A percentile compares a stretch with the other conserved stretches of the same genome.
phyloP scores from a whole-genome alignment of 2,113 vertebrate species.

The Malaclemys terrapin region DNA sequence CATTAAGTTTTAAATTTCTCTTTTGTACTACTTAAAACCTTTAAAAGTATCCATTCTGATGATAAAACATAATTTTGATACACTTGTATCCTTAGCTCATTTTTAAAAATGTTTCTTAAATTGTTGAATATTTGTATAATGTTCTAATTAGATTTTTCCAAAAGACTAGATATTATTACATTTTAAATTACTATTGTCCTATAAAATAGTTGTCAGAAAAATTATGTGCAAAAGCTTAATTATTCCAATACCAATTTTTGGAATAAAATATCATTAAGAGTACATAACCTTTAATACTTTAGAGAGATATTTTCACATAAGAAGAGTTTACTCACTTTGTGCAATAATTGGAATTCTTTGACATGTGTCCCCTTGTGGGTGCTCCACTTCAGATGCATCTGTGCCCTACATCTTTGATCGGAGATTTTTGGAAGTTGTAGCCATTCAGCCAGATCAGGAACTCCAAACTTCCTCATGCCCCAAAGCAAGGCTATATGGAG shows the following conservation, averaged over 20 bases:
- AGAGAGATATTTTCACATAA: constrained; percentile 49
- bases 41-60: not conserved
- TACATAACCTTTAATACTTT: constrained; percentile 26
- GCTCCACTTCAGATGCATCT: not conserved
- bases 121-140: constrained; percentile 35
- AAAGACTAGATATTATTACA: constrained; percentile 43
- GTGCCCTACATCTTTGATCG: not conserved
- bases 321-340: not conserved
- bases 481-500: not conserved
- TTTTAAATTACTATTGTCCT: constrained; percentile 42
- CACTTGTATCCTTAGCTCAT: not conserved
- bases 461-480: not conserved
- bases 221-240: constrained; percentile 29
- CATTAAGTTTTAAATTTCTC: constrained; percentile 10
- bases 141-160: constrained; percentile 53
- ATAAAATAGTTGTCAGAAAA: constrained; percentile 47
- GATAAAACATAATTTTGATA: constrained; percentile 22
- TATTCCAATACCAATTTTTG: not conserved
- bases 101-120: constrained; percentile 35
- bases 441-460: not conserved
- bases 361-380: not conserved
- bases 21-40: constrained; percentile 30
- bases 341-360: not conserved
- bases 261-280: constrained; percentile 13
- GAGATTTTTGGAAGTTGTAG: not conserved